A percentile compares a stretch with the other conserved stretches of the same genome.
Evolutionary conservation across 2,113 vertebrate species (phyloP).

Genomic region (Oxygymnocypris stewartii): DNA sequence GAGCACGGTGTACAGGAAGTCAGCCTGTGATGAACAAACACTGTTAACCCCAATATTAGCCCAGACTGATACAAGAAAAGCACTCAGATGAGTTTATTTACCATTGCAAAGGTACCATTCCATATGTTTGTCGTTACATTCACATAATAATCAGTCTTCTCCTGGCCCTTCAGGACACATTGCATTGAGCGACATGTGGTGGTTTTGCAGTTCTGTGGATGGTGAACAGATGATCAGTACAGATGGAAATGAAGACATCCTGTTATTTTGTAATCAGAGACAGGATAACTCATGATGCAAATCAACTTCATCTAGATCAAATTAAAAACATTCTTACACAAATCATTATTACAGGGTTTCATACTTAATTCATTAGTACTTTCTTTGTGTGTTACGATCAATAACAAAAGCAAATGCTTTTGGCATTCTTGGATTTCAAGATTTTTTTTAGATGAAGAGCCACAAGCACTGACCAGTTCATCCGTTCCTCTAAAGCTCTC

Average conservation of each 20-base stretch:
- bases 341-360: conserved; percentile 1
- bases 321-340: not conserved
- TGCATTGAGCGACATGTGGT: conserved; percentile 70
- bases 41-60: not conserved
- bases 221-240: conserved; percentile 5
- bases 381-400: not conserved
- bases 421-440: not conserved
- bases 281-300: not conserved
- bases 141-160: conserved; percentile 77
- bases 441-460: not conserved
- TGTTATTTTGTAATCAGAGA: conserved; percentile 20
- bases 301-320: not conserved
- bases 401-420: not conserved
- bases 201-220: conserved; percentile 77
- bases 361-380: not conserved
- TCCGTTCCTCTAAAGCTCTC: conserved; percentile 74
- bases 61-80: not conserved
- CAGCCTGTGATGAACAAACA: conserved; percentile 64
- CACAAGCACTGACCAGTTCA: conserved; percentile 75
- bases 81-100: conserved; percentile 58
- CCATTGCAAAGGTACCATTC: conserved; percentile 81
- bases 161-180: conserved; percentile 75
- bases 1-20: conserved; percentile 77
- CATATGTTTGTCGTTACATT: conserved; percentile 81
- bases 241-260: conserved; percentile 21